phyloP scores from a whole-genome alignment of 2,888 invertebrate genomes.

The Drosophila pegasa region DNA sequence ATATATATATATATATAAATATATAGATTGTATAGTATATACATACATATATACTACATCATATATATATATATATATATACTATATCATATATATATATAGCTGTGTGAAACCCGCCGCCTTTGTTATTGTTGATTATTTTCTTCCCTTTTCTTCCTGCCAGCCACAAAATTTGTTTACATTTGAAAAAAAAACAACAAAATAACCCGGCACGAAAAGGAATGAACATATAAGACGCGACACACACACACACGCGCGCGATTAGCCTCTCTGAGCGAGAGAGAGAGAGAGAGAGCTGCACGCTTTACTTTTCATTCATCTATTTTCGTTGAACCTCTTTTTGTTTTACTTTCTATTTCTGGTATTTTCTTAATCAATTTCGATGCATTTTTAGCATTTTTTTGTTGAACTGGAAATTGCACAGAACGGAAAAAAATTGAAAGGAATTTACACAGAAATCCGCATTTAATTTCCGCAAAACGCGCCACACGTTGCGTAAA shows the following conservation, averaged over 20 bases:
- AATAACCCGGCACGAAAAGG: constrained; percentile 25
- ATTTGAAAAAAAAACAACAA: constrained; percentile 39
- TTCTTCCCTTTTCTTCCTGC: background rate
- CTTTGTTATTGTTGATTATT: constrained; percentile 3
- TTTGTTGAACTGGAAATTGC: background rate
- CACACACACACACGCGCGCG: constrained; percentile 22
- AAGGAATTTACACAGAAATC: constrained; percentile 11
- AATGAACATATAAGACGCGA: constrained; percentile 28
- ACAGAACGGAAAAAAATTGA: constrained; percentile 11
- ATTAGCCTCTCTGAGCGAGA: background rate
- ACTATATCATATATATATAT: background rate
- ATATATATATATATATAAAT: background rate
- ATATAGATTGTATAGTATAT: constrained; percentile 24
- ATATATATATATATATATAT: constrained; percentile 16
- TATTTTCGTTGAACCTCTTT: constrained; percentile 1
- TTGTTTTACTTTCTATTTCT: background rate
- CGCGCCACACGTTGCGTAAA: constrained; percentile 58
- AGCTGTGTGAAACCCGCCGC: constrained; percentile 31
- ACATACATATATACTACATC: background rate
- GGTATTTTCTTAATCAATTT: constrained; percentile 26
- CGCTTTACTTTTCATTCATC: constrained; percentile 18
- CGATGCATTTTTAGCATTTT: constrained; percentile 26
- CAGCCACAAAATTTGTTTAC: constrained; percentile 53
- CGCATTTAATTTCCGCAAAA: constrained; percentile 38
- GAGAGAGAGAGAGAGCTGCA: background rate